Percentiles rank a stretch among this genome's conserved stretches.
These are phyloP conservation scores for Lagodon rhomboides DNA, from an alignment of 2,797 vertebrate genomes.

Conservation along the genomic window DNA sequence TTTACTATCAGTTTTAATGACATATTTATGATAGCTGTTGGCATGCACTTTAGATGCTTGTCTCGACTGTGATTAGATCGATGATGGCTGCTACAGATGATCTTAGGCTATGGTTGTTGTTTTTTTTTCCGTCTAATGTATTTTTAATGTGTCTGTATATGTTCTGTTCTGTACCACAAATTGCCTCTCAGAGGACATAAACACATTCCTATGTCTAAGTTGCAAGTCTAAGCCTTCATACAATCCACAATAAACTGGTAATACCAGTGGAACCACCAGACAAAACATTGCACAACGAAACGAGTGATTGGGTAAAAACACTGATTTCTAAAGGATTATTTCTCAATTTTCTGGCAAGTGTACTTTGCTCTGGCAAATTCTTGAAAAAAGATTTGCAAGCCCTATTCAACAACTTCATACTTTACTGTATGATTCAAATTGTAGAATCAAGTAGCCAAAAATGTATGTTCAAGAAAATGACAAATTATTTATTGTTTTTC, in stretches of 20 bases:
- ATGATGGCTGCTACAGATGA: too few relatives aligned
- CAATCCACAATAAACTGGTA: neutral
- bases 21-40: too few relatives aligned
- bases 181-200: too few relatives aligned
- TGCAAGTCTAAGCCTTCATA: too few relatives aligned
- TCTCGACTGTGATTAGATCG: too few relatives aligned
- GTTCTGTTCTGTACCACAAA: too few relatives aligned
- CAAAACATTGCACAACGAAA: slow-evolving; percentile 19
- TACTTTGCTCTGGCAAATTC: neutral
- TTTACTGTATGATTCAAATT: neutral
- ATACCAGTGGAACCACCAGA: neutral
- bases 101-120: too few relatives aligned
- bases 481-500: neutral
- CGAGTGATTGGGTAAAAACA: neutral
- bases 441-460: neutral
- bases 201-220: too few relatives aligned
- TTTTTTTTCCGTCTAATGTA: too few relatives aligned
- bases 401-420: neutral
- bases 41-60: too few relatives aligned
- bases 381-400: neutral
- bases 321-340: slow-evolving; percentile 1
- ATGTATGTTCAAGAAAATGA: neutral
- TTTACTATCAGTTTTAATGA: too few relatives aligned
- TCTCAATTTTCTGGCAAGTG: neutral
- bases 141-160: too few relatives aligned